Evolutionary conservation across 1,140 invertebrate species (phyloP).

Genomic region (Dryas iulia): DNA sequence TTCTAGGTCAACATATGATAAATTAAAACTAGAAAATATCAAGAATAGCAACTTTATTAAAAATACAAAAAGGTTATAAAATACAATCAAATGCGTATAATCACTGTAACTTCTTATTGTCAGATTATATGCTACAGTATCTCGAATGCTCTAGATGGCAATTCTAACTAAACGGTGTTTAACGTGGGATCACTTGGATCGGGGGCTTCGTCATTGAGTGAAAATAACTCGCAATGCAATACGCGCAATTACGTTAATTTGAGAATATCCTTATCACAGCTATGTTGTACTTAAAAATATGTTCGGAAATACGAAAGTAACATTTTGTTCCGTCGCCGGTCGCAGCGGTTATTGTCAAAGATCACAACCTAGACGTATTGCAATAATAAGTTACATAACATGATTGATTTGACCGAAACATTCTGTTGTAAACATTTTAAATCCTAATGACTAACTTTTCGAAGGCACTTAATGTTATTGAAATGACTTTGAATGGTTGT

Average conservation of each 20-base stretch:
- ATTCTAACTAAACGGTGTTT: conserved; percentile 45
- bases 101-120: conserved; percentile 74
- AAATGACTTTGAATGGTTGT: conserved; percentile 69
- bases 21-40: conserved; percentile 63
- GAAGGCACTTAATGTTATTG: conserved; percentile 76
- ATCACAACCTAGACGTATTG: conserved; percentile 65
- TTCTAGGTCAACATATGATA: conserved; percentile 12
- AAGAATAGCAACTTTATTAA: conserved; percentile 79
- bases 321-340: conserved; percentile 11
- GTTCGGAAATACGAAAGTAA: conserved; percentile 3
- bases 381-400: conserved; percentile 50
- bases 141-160: conserved; percentile 56
- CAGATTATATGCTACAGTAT: conserved; percentile 54
- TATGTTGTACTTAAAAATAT: conserved; percentile 39
- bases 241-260: conserved; percentile 19
- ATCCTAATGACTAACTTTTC: conserved; percentile 75
- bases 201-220: conserved; percentile 20
- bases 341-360: conserved; percentile 32
- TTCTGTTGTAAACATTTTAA: conserved; percentile 56
- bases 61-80: conserved; percentile 79
- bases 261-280: conserved; percentile 47
- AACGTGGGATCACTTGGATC: conserved; percentile 52
- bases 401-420: conserved; percentile 38
- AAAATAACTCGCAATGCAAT: neutral
- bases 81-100: conserved; percentile 79